Conservation (phyloP, 37 sponge, comb jelly and placozoan species). For the Crambe crambe region DNA sequence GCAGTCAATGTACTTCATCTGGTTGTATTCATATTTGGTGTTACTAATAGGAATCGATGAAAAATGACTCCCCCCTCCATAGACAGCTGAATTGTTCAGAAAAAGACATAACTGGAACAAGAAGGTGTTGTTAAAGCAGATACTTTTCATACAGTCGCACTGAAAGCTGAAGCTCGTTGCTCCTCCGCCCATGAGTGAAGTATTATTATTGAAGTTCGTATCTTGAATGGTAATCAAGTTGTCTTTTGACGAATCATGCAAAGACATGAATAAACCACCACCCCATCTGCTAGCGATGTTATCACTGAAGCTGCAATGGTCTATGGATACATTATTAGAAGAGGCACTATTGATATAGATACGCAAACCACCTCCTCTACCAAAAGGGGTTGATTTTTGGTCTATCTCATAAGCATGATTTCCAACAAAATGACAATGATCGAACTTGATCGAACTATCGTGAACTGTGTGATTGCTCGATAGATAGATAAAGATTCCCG, state of each 20-base stretch:
- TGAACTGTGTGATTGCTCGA: background rate
- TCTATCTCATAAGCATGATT: background rate
- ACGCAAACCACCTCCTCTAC: background rate
- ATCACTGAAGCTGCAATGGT: background rate
- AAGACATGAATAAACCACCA: background rate
- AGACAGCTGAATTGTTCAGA: background rate
- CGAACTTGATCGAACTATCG: background rate
- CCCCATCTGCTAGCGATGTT: background rate
- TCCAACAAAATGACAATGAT: background rate
- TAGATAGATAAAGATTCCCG: no score
- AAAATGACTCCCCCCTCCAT: background rate
- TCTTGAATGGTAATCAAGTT: no score
- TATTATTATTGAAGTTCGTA: background rate
- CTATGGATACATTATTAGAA: background rate
- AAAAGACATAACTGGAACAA: background rate
- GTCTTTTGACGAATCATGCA: background rate
- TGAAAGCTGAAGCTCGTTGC: background rate
- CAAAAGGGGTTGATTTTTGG: background rate
- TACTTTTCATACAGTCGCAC: background rate
- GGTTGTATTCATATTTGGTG: background rate
- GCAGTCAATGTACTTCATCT: background rate
- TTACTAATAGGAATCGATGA: background rate
- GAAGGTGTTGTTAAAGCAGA: background rate
- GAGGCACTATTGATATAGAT: background rate
- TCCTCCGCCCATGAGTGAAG: background rate